Percentiles rank a stretch among this genome's conserved stretches.
phyloP scores from a whole-genome alignment of 2,888 invertebrate genomes.

The Lymantria monacha region DNA sequence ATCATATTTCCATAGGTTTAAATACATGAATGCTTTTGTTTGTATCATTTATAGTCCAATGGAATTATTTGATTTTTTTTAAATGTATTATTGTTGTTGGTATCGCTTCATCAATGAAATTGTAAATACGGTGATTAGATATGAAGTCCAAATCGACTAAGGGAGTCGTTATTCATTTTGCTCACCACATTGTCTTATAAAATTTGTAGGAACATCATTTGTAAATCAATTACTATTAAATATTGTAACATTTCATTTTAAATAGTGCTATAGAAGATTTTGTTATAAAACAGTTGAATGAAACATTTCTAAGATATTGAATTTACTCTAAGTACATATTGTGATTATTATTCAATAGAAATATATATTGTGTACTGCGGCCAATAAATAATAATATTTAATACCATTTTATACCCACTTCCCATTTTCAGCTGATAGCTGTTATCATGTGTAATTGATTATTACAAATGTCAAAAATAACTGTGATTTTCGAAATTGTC shows the following conservation, averaged over 20 bases:
- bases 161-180: constrained; percentile 55
- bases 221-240: constrained; percentile 35
- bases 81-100: constrained; percentile 55
- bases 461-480: constrained; percentile 80
- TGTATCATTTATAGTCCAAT: constrained; percentile 53
- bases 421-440: constrained; percentile 71
- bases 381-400: constrained; percentile 79
- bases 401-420: constrained; percentile 80
- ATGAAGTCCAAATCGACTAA: constrained; percentile 38
- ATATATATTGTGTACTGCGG: constrained; percentile 71
- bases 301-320: constrained; percentile 46
- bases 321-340: constrained; percentile 53
- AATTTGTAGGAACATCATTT: constrained; percentile 35
- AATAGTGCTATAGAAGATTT: constrained; percentile 15
- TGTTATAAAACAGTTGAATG: constrained; percentile 27
- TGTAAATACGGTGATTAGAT: constrained; percentile 41
- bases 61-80: constrained; percentile 50
- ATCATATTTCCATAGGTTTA: constrained; percentile 70
- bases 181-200: constrained; percentile 46
- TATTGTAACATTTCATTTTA: too few species aligned
- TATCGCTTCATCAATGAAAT: constrained; percentile 51
- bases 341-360: constrained; percentile 65
- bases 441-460: constrained; percentile 73
- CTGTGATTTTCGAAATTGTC: constrained; percentile 83
- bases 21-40: constrained; percentile 58